A percentile compares a stretch with the other conserved stretches of the same genome.
phyloP scores from a whole-genome alignment of 2,797 vertebrate species.

The Graptemys geographica region DNA sequence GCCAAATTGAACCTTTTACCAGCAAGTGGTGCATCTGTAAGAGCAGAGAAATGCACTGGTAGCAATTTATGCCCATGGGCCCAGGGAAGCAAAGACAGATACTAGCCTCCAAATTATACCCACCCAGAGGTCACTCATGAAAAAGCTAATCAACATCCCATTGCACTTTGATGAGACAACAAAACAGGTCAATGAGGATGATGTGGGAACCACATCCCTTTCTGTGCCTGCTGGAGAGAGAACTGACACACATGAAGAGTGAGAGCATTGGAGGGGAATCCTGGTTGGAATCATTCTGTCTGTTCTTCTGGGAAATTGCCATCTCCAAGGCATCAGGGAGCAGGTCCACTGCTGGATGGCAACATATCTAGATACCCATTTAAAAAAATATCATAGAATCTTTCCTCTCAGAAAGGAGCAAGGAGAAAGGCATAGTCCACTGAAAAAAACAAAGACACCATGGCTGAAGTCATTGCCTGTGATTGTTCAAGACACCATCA shows the following conservation, averaged over 20 bases:
- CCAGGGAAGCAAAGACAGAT: not conserved
- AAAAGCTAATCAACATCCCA: not conserved
- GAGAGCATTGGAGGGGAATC: not conserved
- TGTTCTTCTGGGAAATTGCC: not conserved
- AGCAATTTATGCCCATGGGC: not conserved
- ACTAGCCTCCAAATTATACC: not conserved
- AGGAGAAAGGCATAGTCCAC: no score
- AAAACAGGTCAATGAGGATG: not conserved
- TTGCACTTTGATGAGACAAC: not conserved
- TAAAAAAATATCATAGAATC: not conserved
- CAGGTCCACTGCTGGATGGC: not conserved
- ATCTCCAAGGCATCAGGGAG: not conserved
- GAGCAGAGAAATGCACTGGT: not conserved
- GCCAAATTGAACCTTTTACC: not conserved
- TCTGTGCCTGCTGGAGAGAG: not conserved
- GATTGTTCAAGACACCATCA: no score
- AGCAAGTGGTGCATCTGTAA: not conserved
- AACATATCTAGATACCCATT: not conserved
- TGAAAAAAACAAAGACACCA: no score
- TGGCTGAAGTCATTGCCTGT: no score
- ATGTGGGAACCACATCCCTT: not conserved
- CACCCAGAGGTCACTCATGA: not conserved
- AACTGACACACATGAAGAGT: not conserved
- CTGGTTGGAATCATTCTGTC: not conserved
- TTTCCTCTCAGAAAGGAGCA: no score